Conservation (phyloP, 2,113 vertebrate species). For the Pelusios castaneus region DNA sequence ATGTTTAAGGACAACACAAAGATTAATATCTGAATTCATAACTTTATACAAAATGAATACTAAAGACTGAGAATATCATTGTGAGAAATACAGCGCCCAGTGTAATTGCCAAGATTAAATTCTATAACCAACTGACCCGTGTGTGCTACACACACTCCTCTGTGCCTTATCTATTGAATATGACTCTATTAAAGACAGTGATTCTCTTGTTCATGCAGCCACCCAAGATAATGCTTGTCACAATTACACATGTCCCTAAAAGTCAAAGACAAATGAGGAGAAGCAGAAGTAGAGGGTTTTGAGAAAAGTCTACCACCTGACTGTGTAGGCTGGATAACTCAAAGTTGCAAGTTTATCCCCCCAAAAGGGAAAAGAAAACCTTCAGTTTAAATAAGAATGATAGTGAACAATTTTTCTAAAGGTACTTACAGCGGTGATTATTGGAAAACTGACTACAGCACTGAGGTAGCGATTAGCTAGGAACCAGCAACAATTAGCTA, state of each 20-base stretch:
- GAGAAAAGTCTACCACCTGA: background rate
- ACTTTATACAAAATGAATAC: background rate
- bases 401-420: background rate
- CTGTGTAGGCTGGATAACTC: background rate
- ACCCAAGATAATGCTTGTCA: background rate
- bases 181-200: background rate
- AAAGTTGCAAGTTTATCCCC: background rate
- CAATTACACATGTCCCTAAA: background rate
- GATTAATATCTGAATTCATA: background rate
- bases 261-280: background rate
- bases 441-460: conserved; percentile 87
- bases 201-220: background rate
- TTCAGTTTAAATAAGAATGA: background rate
- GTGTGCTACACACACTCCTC: background rate
- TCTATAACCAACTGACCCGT: background rate
- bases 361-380: fast-evolving
- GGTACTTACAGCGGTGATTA: conserved; percentile 88
- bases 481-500: conserved; percentile 88
- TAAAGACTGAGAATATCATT: background rate
- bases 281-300: background rate
- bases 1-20: background rate
- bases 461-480: conserved; percentile 87
- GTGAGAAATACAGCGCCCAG: background rate
- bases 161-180: background rate
- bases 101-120: background rate